Evolutionary conservation across 2,888 invertebrate species (phyloP).

Genomic region (Subacronicta megacephala): DNA sequence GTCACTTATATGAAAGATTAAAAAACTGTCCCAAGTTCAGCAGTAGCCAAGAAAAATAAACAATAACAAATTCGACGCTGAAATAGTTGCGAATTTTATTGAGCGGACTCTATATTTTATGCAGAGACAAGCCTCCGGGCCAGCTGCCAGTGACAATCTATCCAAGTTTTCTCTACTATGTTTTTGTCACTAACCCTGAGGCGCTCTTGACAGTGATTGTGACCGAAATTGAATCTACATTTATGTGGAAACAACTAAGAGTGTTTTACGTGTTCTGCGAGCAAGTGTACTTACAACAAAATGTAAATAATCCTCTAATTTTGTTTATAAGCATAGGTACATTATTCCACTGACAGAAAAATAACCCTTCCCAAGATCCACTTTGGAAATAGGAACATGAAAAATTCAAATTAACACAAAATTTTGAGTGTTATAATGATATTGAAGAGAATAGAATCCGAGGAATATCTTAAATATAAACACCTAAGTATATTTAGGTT

Average conservation of each 20-base stretch:
- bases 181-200: slow-evolving; percentile 46
- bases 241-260: slow-evolving; percentile 33
- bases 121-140: slow-evolving; percentile 39
- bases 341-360: too few species aligned
- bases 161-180: slow-evolving; percentile 24
- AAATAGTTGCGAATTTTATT: slow-evolving; percentile 39
- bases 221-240: slow-evolving; percentile 37
- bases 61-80: slow-evolving; percentile 31
- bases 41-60: slow-evolving; percentile 26
- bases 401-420: too few species aligned
- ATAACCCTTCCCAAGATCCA: too few species aligned
- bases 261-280: slow-evolving; percentile 22
- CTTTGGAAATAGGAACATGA: too few species aligned
- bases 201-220: slow-evolving; percentile 42
- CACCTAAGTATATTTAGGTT: neutral
- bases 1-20: slow-evolving; percentile 13
- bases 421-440: too few species aligned
- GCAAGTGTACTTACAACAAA: too few species aligned
- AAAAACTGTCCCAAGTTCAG: slow-evolving; percentile 15
- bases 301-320: too few species aligned
- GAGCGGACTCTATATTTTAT: slow-evolving; percentile 47
- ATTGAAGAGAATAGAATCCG: too few species aligned
- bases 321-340: too few species aligned
- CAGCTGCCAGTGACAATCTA: slow-evolving; percentile 42
- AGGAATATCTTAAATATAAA: neutral